A percentile compares a stretch with the other conserved stretches of the same genome.
Conservation (phyloP, 2,888 invertebrate genomes). For the Lordiphosa fenestrarum region DNA sequence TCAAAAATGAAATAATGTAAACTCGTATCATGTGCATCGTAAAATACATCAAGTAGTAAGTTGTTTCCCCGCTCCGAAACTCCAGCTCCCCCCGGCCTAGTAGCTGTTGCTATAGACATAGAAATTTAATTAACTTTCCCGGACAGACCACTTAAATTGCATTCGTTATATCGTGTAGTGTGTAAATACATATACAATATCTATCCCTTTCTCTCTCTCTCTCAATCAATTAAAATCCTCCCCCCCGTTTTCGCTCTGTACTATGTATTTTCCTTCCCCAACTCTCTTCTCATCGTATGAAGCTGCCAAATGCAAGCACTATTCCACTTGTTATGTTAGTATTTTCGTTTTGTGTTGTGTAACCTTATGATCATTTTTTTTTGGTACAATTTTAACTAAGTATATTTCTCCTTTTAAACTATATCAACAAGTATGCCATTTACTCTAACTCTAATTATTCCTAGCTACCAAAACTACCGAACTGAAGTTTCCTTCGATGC, state of each 20-base stretch:
- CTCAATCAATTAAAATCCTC: constrained; percentile 22
- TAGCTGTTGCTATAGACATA: constrained; percentile 13
- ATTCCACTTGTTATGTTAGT: constrained; percentile 25
- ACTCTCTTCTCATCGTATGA: constrained; percentile 24
- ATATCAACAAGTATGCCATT: constrained; percentile 65
- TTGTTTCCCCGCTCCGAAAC: constrained; percentile 42
- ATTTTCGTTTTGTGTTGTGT: constrained; percentile 18
- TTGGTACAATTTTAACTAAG: constrained; percentile 31
- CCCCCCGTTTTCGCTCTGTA: constrained; percentile 24
- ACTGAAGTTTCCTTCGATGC: constrained; percentile 13
- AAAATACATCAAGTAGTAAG: constrained; percentile 62
- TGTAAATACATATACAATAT: constrained; percentile 14
- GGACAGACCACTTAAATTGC: constrained; percentile 68
- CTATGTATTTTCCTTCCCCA: constrained; percentile 17
- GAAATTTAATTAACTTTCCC: constrained; percentile 74
- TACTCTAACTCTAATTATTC: constrained; percentile 29
- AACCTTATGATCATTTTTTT: constrained; percentile 33
- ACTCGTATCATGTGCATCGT: constrained; percentile 44
- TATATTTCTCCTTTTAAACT: constrained; percentile 40
- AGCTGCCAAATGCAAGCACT: constrained; percentile 55
- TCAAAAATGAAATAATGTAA: constrained; percentile 35
- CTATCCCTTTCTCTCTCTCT: constrained; percentile 14
- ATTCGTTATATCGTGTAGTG: constrained; percentile 31
- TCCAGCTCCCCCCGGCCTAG: constrained; percentile 9
- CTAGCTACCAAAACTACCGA: neutral